phyloP scores from a whole-genome alignment of 2,797 vertebrate genomes.

The Champsocephalus gunnari region DNA sequence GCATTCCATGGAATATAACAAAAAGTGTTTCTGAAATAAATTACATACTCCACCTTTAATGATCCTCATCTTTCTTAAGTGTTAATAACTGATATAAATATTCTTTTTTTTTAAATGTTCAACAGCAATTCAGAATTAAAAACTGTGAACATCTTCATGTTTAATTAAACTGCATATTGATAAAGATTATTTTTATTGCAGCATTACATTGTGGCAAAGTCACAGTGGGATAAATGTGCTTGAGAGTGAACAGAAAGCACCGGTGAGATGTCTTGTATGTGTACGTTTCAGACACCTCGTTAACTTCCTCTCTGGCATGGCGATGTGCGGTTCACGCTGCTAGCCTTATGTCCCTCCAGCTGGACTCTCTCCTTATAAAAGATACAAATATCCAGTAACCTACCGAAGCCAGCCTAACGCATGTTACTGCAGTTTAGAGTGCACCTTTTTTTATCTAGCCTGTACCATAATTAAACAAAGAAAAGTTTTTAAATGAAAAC shows the following conservation, averaged over 20 bases:
- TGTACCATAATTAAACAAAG: not conserved
- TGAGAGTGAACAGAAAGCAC: slow-evolving; percentile 52
- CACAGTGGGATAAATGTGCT: slow-evolving; percentile 30
- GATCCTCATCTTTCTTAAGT: not conserved
- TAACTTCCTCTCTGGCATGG: slow-evolving; percentile 82
- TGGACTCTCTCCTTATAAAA: slow-evolving; percentile 75
- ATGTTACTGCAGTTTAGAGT: slow-evolving; percentile 38
- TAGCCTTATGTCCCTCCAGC: slow-evolving; percentile 86
- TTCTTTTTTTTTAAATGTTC: not conserved
- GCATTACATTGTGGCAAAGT: slow-evolving; percentile 17
- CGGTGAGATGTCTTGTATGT: slow-evolving; percentile 59
- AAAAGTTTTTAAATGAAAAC: slow-evolving; percentile 1
- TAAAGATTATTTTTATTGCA: slow-evolving; percentile 3
- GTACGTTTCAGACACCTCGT: slow-evolving; percentile 74
- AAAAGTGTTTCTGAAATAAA: too few relatives aligned
- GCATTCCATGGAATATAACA: too few relatives aligned
- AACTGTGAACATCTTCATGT: not conserved
- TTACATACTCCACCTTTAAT: too few relatives aligned
- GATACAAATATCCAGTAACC: slow-evolving; percentile 65
- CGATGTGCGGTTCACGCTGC: slow-evolving; percentile 76
- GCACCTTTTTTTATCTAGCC: slow-evolving; percentile 19
- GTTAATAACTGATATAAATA: not conserved
- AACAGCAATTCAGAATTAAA: not conserved
- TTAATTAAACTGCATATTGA: not conserved
- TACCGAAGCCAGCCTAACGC: slow-evolving; percentile 58